Percentiles rank a stretch among this genome's conserved stretches.
Evolutionary conservation across 1,140 invertebrate species (phyloP).

Genomic region (Pseudomyrmex gracilis): DNA sequence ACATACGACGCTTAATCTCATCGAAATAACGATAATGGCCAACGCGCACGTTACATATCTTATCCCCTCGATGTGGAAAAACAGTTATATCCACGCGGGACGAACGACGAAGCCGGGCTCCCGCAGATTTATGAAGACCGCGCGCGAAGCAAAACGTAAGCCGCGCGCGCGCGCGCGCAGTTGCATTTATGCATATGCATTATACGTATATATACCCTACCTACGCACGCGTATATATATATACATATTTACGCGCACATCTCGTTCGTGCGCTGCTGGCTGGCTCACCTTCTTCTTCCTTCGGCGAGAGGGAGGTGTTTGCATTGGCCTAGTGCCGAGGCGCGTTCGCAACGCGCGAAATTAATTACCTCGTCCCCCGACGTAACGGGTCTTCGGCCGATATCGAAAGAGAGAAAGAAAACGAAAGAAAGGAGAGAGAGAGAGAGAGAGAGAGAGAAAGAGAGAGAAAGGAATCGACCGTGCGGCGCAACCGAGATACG

Average conservation of each 20-base stretch:
- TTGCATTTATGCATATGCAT: neutral
- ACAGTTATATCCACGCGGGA: conserved; percentile 41
- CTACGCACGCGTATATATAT: conserved; percentile 54
- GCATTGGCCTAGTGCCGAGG: conserved; percentile 84
- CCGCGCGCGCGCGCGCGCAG: conserved; percentile 55
- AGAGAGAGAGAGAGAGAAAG: conserved; percentile 32
- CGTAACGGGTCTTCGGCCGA: conserved; percentile 83
- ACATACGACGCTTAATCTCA: conserved; percentile 24
- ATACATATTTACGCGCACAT: neutral
- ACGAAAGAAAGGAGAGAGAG: conserved; percentile 36
- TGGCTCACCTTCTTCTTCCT: conserved; percentile 52
- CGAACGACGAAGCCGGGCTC: conserved; percentile 24
- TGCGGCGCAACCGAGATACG: conserved; percentile 56
- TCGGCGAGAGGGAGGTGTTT: conserved; percentile 80
- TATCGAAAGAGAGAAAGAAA: conserved; percentile 67
- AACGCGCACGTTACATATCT: conserved; percentile 32
- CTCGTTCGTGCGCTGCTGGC: conserved; percentile 3
- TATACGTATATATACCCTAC: conserved; percentile 38
- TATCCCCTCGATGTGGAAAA: conserved; percentile 31
- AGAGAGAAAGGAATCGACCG: neutral
- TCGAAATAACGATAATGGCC: conserved; percentile 53
- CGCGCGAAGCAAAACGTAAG: conserved; percentile 55
- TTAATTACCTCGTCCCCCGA: conserved; percentile 84
- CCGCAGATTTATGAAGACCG: conserved; percentile 36
- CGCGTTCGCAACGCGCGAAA: conserved; percentile 79